Evolutionary conservation across 2,888 invertebrate species (phyloP).

Genomic region (Limenitis camilla): DNA sequence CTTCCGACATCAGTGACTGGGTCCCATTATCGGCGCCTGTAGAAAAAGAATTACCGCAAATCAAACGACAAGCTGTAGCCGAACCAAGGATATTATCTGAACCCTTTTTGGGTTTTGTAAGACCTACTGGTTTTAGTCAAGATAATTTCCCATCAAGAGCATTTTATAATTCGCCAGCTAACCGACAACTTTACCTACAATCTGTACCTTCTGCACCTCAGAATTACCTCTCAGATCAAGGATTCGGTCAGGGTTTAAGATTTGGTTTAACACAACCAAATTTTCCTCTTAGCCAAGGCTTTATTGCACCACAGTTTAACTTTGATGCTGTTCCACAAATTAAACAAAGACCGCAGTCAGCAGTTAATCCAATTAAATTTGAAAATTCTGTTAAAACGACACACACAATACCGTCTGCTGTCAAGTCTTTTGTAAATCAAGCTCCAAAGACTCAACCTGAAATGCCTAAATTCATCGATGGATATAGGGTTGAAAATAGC

Average conservation of each 20-base stretch:
- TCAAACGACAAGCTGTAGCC: conserved; percentile 61
- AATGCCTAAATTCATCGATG: conserved; percentile 56
- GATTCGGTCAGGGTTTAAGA: conserved; percentile 58
- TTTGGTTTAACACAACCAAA: conserved; percentile 61
- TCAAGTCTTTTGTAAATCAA: conserved; percentile 45
- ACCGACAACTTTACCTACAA: conserved; percentile 59
- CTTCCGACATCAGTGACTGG: conserved; percentile 65
- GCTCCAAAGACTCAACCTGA: conserved; percentile 40
- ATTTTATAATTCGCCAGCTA: conserved; percentile 48
- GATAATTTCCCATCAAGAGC: conserved; percentile 50
- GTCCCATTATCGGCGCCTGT: conserved; percentile 55
- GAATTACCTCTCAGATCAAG: conserved; percentile 59
- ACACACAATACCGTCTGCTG: conserved; percentile 34
- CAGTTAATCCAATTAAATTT: conserved; percentile 45
- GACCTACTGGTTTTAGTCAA: conserved; percentile 39
- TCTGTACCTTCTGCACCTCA: conserved; percentile 66
- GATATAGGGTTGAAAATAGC: conserved; percentile 55
- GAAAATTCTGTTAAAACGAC: conserved; percentile 38
- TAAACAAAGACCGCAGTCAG: conserved; percentile 39
- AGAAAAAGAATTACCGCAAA: conserved; percentile 44
- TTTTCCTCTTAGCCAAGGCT: conserved; percentile 58
- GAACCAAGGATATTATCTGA: conserved; percentile 65
- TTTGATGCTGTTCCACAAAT: conserved; percentile 47
- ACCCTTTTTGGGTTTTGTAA: conserved; percentile 47
- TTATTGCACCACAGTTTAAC: conserved; percentile 49